phyloP scores from a whole-genome alignment of 2,797 vertebrate species.

The Pteronotus mesoamericanus region DNA sequence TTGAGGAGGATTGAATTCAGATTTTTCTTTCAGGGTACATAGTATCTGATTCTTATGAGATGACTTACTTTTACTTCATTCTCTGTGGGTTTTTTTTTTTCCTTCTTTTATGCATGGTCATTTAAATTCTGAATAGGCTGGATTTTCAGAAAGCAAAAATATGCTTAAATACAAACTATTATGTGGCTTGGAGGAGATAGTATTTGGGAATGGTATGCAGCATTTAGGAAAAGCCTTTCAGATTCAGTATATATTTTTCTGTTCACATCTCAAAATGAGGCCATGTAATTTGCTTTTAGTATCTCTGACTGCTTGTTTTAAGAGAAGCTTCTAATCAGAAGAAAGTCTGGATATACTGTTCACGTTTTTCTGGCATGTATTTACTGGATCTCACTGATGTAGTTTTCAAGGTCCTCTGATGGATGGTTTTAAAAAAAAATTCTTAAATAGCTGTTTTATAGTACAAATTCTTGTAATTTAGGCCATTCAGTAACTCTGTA shows the following conservation, averaged over 20 bases:
- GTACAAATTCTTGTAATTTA: conserved; percentile 59
- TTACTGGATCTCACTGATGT: conserved; percentile 5
- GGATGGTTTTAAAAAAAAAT: background rate
- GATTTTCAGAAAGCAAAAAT: conserved; percentile 29
- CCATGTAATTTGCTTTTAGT: conserved; percentile 43
- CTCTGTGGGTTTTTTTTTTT: background rate
- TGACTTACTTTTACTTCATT: conserved; percentile 9
- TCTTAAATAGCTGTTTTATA: conserved; percentile 53
- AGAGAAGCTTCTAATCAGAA: conserved; percentile 60
- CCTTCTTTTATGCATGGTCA: background rate
- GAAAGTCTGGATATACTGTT: conserved; percentile 38
- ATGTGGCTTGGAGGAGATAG: background rate
- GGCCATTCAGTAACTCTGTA: conserved; percentile 47
- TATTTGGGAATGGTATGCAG: background rate
- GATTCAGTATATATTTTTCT: conserved; percentile 47
- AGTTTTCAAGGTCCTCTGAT: conserved; percentile 48
- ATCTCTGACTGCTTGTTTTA: conserved; percentile 48
- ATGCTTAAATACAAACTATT: background rate
- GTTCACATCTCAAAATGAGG: conserved; percentile 47
- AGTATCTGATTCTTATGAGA: conserved; percentile 11
- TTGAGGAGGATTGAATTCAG: background rate
- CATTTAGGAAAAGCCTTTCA: conserved; percentile 25
- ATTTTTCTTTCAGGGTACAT: background rate
- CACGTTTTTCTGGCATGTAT: background rate
- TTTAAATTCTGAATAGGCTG: conserved; percentile 39